Conservation (phyloP, 2,888 invertebrate genomes). For the Agelastica alni region DNA sequence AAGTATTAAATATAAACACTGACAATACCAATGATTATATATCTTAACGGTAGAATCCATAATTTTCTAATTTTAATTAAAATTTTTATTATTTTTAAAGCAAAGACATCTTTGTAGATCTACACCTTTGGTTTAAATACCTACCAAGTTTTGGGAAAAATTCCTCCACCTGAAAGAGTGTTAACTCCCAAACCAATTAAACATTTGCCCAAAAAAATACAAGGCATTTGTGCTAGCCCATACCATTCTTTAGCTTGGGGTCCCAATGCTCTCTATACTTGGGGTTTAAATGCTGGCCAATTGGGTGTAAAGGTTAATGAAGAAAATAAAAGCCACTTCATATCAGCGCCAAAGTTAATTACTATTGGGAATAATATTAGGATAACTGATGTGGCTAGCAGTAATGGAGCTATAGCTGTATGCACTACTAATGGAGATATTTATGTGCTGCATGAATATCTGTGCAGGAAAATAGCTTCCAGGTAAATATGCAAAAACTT, state of each 20-base stretch:
- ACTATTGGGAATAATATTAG: slow-evolving; percentile 44
- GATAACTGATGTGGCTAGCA: slow-evolving; percentile 61
- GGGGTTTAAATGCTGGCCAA: slow-evolving; percentile 84
- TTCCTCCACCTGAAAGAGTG: slow-evolving; percentile 58
- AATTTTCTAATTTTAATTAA: no score
- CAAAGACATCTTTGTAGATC: slow-evolving; percentile 55
- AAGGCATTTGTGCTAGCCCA: slow-evolving; percentile 69
- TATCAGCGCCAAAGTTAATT: slow-evolving; percentile 57
- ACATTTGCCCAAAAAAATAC: slow-evolving; percentile 48
- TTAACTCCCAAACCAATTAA: slow-evolving; percentile 55
- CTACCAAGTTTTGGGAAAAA: slow-evolving; percentile 67
- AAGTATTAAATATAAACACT: no score
- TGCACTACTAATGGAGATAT: slow-evolving; percentile 70
- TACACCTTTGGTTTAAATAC: slow-evolving; percentile 69
- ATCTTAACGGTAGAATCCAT: no score
- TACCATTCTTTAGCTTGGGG: slow-evolving; percentile 75
- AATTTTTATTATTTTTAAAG: neutral
- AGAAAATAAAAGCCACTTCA: slow-evolving; percentile 48
- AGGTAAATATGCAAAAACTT: no score
- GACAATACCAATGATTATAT: no score
- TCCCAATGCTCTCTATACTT: slow-evolving; percentile 68
- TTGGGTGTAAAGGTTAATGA: slow-evolving; percentile 67
- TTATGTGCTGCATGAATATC: slow-evolving; percentile 70
- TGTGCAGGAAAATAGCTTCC: slow-evolving; percentile 70
- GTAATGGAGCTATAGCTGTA: slow-evolving; percentile 71